Base-by-base conservation (phyloP, 2,113 vertebrate genomes). In the Odontesthes bonariensis region DNA sequence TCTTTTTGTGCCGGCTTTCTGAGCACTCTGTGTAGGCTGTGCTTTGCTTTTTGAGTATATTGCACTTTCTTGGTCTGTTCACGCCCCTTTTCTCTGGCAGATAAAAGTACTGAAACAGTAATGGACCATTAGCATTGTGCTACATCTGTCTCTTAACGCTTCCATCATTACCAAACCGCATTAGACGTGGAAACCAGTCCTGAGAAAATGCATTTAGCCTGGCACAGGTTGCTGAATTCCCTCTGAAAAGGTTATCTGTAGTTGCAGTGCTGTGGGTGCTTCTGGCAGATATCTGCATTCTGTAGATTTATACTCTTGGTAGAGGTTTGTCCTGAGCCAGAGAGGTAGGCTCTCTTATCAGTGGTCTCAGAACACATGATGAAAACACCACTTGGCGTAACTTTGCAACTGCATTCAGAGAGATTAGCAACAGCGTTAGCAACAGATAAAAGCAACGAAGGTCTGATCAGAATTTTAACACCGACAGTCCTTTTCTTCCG, bases 111-210 rank as follows among this genome's bases (percentile, higher is more conserved):
- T 44, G 64, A 77, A 53, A 79, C 73, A 23, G 70, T 86, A 88
- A 91, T 84, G 70, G 83, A 58, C 86, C 83, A 86, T 81, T 88
- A 85, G 78, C 73, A 67, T 81, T 71, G 71, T 64, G 70, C 77
- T 67, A 69, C 70, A 74, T 74, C 72, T 56, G 62, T 69, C 77
- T 85, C 64, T 65, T 46, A 19, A 60, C 22, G 64, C 61, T 12
- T 52, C 38, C 60, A 4, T 81, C 71, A 77, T 82, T 86, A 71
- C 66, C 9, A n/a, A 80, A 78, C 59, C 55, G 54, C 81, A 75
- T 87, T 87, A 86, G 79, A 84, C 80, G 70, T 65, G 61, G 75
- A 87, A 76, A 69, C 73, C 51, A 60, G 54, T 22, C 32, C 61
- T 72, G 67, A 73, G 44, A 61, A 83, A 81, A 81, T 77, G 60